Evolutionary conservation across 2,888 invertebrate species (phyloP).

Genomic region (Ethmia dodecea): DNA sequence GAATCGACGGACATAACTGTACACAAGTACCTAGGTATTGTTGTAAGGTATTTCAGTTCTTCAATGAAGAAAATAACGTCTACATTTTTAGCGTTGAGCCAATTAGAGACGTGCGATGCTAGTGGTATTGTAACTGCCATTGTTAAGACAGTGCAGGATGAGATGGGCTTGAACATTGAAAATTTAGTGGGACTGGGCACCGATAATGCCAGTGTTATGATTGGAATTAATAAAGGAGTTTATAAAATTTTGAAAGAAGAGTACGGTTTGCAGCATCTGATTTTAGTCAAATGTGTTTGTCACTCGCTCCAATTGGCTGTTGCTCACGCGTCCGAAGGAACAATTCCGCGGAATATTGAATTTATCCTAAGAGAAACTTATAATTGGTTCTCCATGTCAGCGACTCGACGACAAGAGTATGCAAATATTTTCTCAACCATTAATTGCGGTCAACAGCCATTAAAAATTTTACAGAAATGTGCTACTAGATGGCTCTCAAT

Average conservation of each 20-base stretch:
- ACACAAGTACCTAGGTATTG: slow-evolving; percentile 12
- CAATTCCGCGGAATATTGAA: slow-evolving; percentile 25
- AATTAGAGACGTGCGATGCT: not conserved
- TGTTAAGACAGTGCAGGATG: not conserved
- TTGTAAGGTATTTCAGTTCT: slow-evolving; percentile 18
- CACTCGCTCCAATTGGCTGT: slow-evolving; percentile 26
- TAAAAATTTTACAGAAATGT: no score
- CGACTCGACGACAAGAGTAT: no score
- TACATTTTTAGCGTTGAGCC: slow-evolving; percentile 10
- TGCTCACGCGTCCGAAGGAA: slow-evolving; percentile 22
- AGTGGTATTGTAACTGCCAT: not conserved
- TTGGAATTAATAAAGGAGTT: slow-evolving; percentile 24
- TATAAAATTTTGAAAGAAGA: slow-evolving; percentile 19
- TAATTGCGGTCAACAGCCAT: no score
- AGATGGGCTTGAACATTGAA: not conserved
- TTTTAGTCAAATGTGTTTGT: slow-evolving; percentile 14
- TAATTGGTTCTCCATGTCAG: no score
- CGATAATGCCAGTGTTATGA: slow-evolving; percentile 30
- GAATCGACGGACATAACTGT: slow-evolving; percentile 20
- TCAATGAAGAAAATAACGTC: slow-evolving; percentile 12
- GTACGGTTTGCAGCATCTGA: slow-evolving; percentile 1
- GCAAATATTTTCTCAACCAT: no score
- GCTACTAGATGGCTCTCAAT: no score
- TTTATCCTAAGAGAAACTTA: slow-evolving; percentile 25
- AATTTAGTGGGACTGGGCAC: slow-evolving; percentile 16